Conservation (phyloP, 2,797 vertebrate genomes). For the Sus cebifrons region DNA sequence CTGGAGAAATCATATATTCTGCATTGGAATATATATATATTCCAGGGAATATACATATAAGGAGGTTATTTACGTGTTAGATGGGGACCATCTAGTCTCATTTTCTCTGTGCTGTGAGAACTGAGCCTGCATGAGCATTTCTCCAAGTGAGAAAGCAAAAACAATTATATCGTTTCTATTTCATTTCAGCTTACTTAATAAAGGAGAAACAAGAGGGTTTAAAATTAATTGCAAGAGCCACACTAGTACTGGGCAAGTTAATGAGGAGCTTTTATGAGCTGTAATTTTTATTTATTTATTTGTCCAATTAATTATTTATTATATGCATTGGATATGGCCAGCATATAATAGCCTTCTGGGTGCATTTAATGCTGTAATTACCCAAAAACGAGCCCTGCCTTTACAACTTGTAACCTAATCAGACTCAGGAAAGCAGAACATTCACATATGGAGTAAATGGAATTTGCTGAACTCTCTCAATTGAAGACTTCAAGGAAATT, state of each 20-base stretch:
- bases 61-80: background rate
- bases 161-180: conserved; percentile 84
- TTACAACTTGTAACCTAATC: conserved; percentile 83
- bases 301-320: conserved; percentile 86
- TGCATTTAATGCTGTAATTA: conserved; percentile 81
- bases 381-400: conserved; percentile 68
- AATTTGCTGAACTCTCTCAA: conserved; percentile 66
- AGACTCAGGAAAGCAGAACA: conserved; percentile 73
- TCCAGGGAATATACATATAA: background rate
- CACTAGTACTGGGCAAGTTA: conserved; percentile 79
- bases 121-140: conserved; percentile 66
- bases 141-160: conserved; percentile 83
- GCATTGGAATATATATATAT: background rate
- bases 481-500: conserved; percentile 52
- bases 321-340: conserved; percentile 71
- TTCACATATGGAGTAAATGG: conserved; percentile 70
- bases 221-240: conserved; percentile 85
- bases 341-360: conserved; percentile 78
- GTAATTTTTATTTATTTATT: conserved; percentile 87
- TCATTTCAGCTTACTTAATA: conserved; percentile 84
- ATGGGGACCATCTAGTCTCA: background rate
- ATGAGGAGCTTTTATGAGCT: conserved; percentile 82
- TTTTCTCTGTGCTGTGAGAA: conserved; percentile 74
- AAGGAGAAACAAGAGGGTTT: conserved; percentile 83
- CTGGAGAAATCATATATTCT: conserved; percentile 27